Evolutionary conservation across 2,113 vertebrate genomes (phyloP).

Genomic region (Acanthochromis polyacanthus): DNA sequence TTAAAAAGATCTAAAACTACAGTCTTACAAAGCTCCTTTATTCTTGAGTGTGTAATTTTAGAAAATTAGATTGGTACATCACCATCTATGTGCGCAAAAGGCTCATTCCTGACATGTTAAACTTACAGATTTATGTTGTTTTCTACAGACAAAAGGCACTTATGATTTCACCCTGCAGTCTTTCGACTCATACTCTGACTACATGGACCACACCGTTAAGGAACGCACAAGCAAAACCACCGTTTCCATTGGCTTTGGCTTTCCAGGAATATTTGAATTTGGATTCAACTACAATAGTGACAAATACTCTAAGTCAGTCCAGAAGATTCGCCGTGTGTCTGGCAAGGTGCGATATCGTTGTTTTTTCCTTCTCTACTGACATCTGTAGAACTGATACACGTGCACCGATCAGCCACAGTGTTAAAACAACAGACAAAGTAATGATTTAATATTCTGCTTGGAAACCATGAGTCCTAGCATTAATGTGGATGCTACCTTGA

Average conservation of each 20-base stretch:
- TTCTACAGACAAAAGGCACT: slow-evolving; percentile 89
- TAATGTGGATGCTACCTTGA: too few species aligned
- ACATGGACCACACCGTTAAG: slow-evolving; percentile 73
- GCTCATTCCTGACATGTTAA: background rate
- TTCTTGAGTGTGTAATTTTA: background rate
- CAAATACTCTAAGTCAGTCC: slow-evolving; percentile 82
- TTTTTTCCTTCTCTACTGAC: background rate
- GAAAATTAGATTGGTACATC: too few species aligned
- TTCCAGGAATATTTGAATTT: slow-evolving; percentile 77
- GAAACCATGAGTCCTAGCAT: too few species aligned
- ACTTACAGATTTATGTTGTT: background rate
- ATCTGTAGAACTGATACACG: background rate
- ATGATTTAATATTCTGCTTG: too few species aligned
- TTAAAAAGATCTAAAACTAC: background rate
- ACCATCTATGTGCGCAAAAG: background rate
- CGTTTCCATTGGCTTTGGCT: slow-evolving; percentile 81
- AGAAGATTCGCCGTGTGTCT: slow-evolving; percentile 85
- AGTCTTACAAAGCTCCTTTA: background rate
- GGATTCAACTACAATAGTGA: slow-evolving; percentile 71
- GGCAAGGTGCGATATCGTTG: slow-evolving; percentile 82
- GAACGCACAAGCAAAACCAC: slow-evolving; percentile 36
- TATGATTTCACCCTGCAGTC: slow-evolving; percentile 87
- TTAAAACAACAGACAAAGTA: too few species aligned
- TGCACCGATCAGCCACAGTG: background rate
- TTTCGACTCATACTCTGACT: slow-evolving; percentile 88